phyloP scores from a whole-genome alignment of 2,797 vertebrate species.

The Antennarius maculatus region DNA sequence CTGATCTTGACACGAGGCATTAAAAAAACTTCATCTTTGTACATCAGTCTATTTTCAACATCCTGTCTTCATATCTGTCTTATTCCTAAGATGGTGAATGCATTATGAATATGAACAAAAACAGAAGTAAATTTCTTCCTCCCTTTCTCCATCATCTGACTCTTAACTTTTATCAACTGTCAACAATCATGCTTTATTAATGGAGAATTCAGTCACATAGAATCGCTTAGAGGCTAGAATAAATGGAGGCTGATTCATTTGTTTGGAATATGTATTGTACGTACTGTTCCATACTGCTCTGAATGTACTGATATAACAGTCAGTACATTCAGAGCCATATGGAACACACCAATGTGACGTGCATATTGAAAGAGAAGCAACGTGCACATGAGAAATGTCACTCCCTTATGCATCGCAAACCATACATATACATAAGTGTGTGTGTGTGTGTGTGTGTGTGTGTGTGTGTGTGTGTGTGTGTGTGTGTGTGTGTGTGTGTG shows the following conservation, averaged over 20 bases:
- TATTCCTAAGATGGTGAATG: constrained; percentile 9
- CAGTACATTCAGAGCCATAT: not conserved
- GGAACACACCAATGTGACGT: constrained; percentile 3
- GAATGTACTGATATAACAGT: not conserved
- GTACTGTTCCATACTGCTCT: too few relatives aligned
- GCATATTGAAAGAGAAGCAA: constrained; percentile 11
- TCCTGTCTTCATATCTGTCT: constrained; percentile 13
- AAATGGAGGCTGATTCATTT: constrained; percentile 7
- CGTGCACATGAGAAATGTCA: constrained; percentile 6
- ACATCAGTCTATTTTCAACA: constrained; percentile 17
- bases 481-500: constrained; percentile 33
- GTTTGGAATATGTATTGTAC: not conserved
- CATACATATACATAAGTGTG: not conserved
- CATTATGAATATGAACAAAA: constrained; percentile 3
- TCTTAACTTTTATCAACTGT: not conserved
- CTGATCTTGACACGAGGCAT: constrained; percentile 1
- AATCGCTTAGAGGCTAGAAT: constrained; percentile 35
- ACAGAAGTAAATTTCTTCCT: constrained; percentile 27
- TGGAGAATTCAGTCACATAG: constrained; percentile 24
- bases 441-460: too few relatives aligned
- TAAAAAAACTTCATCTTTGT: constrained; percentile 11
- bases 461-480: too few relatives aligned
- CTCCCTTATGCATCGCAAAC: not conserved
- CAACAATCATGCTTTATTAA: constrained; percentile 22
- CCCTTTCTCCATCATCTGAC: constrained; percentile 4